phyloP scores from a whole-genome alignment of 2,797 vertebrate genomes.

The Chloroceryle amazona region DNA sequence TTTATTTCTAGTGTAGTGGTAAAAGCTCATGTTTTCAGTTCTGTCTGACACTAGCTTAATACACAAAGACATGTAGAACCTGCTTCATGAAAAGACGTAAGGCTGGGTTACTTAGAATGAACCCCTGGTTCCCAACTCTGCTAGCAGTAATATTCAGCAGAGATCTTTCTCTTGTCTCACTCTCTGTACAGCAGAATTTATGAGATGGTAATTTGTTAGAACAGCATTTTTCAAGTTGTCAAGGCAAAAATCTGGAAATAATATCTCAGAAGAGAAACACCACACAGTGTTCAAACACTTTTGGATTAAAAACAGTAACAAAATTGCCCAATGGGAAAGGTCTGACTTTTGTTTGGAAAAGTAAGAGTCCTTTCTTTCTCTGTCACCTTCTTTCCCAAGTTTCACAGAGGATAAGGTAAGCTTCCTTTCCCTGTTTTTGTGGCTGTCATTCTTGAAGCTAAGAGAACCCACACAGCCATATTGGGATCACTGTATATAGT shows the following conservation, averaged over 20 bases:
- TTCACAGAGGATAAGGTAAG: neutral
- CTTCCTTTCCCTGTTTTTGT: neutral
- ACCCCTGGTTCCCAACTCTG: neutral
- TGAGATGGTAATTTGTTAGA: neutral
- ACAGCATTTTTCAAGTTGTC: neutral
- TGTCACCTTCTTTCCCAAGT: neutral
- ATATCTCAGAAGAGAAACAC: neutral
- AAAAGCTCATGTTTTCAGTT: neutral
- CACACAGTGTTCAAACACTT: neutral
- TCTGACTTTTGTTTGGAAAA: neutral
- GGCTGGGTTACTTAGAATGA: neutral
- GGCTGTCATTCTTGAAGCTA: neutral
- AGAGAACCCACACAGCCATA: accelerated
- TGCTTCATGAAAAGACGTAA: neutral
- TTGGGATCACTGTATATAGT: neutral
- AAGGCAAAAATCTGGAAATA: neutral
- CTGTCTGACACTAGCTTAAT: neutral
- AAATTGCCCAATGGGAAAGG: neutral
- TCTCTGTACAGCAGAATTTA: neutral
- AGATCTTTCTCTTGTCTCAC: neutral
- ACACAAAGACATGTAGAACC: neutral
- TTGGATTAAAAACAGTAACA: neutral
- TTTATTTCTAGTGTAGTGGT: neutral
- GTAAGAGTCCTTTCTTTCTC: neutral
- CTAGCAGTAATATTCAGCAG: neutral